Conservation (phyloP, 2,888 invertebrate genomes). For the Ophion ventricosus region DNA sequence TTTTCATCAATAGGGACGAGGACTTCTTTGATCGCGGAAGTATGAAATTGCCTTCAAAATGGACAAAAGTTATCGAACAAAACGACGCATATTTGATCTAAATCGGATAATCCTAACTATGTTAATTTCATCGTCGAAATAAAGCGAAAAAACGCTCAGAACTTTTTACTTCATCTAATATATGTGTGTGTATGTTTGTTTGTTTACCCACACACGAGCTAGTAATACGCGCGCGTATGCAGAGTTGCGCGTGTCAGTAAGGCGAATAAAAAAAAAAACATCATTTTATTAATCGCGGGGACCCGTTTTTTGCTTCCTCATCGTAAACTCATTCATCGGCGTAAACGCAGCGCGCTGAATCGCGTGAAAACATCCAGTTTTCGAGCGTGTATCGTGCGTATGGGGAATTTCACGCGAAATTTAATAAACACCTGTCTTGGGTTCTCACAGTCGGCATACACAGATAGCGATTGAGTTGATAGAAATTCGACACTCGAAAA, state of each 20-base stretch:
- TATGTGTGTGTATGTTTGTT: constrained; percentile 50
- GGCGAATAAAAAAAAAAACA: constrained; percentile 49
- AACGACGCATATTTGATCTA: too few species aligned
- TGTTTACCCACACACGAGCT: constrained; percentile 48
- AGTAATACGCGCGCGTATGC: constrained; percentile 37
- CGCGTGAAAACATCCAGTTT: neutral
- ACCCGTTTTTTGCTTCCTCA: neutral
- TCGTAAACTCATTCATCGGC: neutral
- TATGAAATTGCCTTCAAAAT: too few species aligned
- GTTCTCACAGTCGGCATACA: neutral
- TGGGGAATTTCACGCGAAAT: neutral
- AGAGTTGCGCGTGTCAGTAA: constrained; percentile 46
- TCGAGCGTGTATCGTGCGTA: neutral
- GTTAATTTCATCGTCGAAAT: too few species aligned
- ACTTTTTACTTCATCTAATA: too few species aligned
- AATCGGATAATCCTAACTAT: too few species aligned
- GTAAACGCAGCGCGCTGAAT: neutral
- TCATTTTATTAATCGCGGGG: constrained; percentile 51
- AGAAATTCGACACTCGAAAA: too few species aligned
- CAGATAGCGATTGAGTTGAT: neutral
- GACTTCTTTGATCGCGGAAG: too few species aligned
- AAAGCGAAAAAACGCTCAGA: too few species aligned
- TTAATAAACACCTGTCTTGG: neutral
- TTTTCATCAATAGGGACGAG: too few species aligned
- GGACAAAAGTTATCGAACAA: too few species aligned